phyloP scores from a whole-genome alignment of 2,888 invertebrate genomes.

The Epirrhoe tristata region DNA sequence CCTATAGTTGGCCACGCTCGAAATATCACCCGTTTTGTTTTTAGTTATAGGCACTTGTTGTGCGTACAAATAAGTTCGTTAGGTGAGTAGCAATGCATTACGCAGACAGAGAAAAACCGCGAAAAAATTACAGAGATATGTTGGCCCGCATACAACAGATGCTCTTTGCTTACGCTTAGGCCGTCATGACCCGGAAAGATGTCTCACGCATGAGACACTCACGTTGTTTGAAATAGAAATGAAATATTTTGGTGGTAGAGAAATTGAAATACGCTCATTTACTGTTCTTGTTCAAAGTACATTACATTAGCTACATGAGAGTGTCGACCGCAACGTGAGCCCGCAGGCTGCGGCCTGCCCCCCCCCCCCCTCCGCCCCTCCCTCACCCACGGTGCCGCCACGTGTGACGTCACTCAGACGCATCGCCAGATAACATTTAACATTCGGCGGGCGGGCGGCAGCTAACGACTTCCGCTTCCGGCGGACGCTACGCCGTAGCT shows the following conservation, averaged over 20 bases:
- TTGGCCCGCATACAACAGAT: no score
- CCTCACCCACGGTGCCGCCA: background rate
- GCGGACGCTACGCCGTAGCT: constrained; percentile 53
- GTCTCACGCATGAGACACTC: background rate
- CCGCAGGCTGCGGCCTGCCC: background rate
- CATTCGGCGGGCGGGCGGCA: constrained; percentile 51
- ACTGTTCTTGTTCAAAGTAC: background rate
- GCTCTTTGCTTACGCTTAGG: no score
- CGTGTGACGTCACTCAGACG: constrained; percentile 34
- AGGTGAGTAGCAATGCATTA: no score
- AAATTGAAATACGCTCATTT: background rate
- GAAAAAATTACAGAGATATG: no score
- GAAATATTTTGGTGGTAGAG: background rate
- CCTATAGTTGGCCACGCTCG: no score
- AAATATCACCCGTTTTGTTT: no score
- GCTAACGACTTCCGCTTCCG: constrained; percentile 77
- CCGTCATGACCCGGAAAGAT: no score
- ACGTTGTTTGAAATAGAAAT: background rate
- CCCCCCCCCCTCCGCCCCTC: background rate
- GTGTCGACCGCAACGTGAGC: background rate
- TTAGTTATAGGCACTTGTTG: no score
- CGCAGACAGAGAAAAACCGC: no score
- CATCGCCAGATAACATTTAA: constrained; percentile 51
- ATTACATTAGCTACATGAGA: background rate
- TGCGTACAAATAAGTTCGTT: no score